Evolutionary conservation across 2,113 vertebrate genomes (phyloP), one percentile per base, ranked within the genome.

Genomic region (Pan paniscus): DNA sequence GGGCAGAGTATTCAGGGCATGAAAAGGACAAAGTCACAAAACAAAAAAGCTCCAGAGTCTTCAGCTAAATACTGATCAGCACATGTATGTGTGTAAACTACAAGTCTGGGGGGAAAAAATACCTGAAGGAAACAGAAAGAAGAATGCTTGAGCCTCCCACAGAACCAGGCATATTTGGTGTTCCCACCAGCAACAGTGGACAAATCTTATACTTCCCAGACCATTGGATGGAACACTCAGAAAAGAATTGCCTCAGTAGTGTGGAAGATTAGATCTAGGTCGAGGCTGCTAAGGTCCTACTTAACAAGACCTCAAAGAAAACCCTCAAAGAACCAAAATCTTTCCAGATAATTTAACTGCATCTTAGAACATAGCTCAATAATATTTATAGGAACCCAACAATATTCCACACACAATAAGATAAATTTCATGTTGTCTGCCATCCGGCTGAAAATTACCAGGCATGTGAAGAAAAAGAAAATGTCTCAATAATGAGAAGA

Each of bases 21-120:
- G 4, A 20, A 81, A 67, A 79, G 8, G 50, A 61, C 38, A 35
- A 12, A 2, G 2, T 4, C 18, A 11, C 10, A 20, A n/a, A 87
- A 2, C 20, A 16, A 7, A 6, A 43, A n/a, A 0, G 1, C 48
- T 23, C 48, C 11, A 25, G 25, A 2, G 23, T 23, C 38, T 48
- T n/a, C 30, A 13, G 23, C 6, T 20, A 30, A 30, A 25, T 13
- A 17, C 38, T 8, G 9, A 35, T 9, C 20, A 2, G 8, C 25
- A 27, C 8, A 0, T 0, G 1, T 61, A 10, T 32, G 8, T 30
- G 75, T 40, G 40, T 17, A 3, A 43, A 27, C 18, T 2, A 0
- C n/a, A 43, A 11, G 5, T 73, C 48, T 48, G 14, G 52, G 48
- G 30, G 22, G 4, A 43, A 27, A 35, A 43, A 25, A 3, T 48